phyloP scores from a whole-genome alignment of 2,888 invertebrate genomes.

The Phortica okadai region DNA sequence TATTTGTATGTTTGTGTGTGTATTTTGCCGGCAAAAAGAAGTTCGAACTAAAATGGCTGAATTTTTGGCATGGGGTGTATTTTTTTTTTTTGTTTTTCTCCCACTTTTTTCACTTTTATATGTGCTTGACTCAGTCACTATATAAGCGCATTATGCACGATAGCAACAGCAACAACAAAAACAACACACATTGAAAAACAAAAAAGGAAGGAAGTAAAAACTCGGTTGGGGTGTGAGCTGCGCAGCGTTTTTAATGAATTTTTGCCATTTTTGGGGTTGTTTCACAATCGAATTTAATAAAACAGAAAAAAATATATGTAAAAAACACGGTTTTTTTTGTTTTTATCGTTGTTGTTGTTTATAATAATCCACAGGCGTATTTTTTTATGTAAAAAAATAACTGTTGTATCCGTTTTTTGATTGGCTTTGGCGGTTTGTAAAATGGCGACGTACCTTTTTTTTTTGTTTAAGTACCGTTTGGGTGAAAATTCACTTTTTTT shows the following conservation, averaged over 20 bases:
- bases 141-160: background rate
- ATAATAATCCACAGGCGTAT: background rate
- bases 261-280: too few species aligned
- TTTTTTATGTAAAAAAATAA: background rate
- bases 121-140: conserved; percentile 20
- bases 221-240: background rate
- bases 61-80: background rate
- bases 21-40: conserved; percentile 5
- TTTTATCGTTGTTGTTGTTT: too few species aligned
- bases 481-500: too few species aligned
- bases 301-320: too few species aligned
- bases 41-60: conserved; percentile 20
- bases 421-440: background rate
- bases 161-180: background rate
- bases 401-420: conserved; percentile 1
- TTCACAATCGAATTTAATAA: too few species aligned
- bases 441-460: too few species aligned
- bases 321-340: too few species aligned
- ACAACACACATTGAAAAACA: background rate
- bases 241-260: background rate
- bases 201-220: background rate
- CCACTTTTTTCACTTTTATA: conserved; percentile 29
- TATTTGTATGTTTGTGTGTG: background rate
- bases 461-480: too few species aligned
- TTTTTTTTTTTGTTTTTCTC: conserved; percentile 48